Percentiles rank a stretch among this genome's conserved stretches.
phyloP scores from a whole-genome alignment of 2,797 vertebrate genomes.

The Acipenser transmontanus region DNA sequence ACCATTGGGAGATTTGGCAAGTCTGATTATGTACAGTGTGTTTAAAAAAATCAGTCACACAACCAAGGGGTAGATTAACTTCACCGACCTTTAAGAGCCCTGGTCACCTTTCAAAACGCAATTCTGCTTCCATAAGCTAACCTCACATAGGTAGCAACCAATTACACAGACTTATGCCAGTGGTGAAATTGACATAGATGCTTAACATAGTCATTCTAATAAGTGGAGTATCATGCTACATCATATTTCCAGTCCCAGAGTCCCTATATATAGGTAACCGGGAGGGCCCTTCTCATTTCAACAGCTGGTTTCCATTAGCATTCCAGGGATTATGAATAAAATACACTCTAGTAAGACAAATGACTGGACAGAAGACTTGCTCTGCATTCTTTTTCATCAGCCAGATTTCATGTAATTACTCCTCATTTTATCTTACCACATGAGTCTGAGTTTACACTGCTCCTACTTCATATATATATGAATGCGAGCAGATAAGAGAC shows the following conservation, averaged over 20 bases:
- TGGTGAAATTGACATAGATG: not conserved
- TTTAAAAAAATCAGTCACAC: too few relatives aligned
- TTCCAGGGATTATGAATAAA: slow-evolving; percentile 44
- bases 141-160: too few relatives aligned
- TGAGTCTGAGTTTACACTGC: not conserved
- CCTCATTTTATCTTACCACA: not conserved
- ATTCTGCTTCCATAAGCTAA: too few relatives aligned
- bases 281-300: slow-evolving; percentile 4
- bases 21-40: too few relatives aligned
- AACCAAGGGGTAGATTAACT: too few relatives aligned
- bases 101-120: too few relatives aligned
- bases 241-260: not conserved
- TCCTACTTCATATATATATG: too few relatives aligned
- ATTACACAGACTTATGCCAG: too few relatives aligned
- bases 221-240: not conserved
- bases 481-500: too few relatives aligned
- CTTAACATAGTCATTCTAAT: not conserved
- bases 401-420: not conserved
- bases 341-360: slow-evolving; percentile 53
- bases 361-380: slow-evolving; percentile 39
- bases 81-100: too few relatives aligned
- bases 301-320: slow-evolving; percentile 68
- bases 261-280: not conserved
- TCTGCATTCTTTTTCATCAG: slow-evolving; percentile 3
- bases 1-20: too few relatives aligned